These are phyloP conservation scores for Adelges cooleyi DNA, from an alignment of 1,140 invertebrate species.

Conservation along the genomic window DNA sequence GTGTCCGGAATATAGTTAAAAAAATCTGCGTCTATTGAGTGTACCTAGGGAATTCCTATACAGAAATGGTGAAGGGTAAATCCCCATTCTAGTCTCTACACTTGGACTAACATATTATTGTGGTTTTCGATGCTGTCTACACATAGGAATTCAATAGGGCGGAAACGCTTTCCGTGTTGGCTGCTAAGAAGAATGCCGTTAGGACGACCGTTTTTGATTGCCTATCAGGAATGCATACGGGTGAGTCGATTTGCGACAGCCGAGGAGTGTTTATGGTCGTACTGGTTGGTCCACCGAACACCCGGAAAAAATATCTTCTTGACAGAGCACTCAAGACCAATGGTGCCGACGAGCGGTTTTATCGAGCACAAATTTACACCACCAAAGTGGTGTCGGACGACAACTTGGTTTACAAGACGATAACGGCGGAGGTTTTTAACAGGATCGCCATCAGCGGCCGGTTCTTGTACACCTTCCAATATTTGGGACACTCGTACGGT, in stretches of 20 bases:
- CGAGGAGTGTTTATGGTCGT: neutral
- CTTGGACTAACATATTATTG: too few species aligned
- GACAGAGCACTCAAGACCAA: neutral
- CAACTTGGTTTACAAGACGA: neutral
- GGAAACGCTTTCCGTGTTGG: neutral
- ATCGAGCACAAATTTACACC: neutral
- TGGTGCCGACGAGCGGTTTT: neutral
- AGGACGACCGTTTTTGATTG: slow-evolving; percentile 2
- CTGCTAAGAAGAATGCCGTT: neutral
- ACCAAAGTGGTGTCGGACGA: neutral
- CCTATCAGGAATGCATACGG: neutral
- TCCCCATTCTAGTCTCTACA: too few species aligned
- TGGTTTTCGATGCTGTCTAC: too few species aligned
- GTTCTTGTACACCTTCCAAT: slow-evolving; percentile 1
- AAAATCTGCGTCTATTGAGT: too few species aligned
- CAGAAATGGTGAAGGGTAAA: too few species aligned
- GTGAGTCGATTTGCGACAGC: neutral
- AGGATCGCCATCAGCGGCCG: neutral
- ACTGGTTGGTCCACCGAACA: slow-evolving; percentile 3
- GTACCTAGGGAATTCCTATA: too few species aligned
- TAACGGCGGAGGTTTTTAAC: neutral
- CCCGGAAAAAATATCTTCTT: neutral
- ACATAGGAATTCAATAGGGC: neutral
- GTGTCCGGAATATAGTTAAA: too few species aligned
- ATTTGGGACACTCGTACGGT: slow-evolving; percentile 14